Evolutionary conservation across 1,140 invertebrate species (phyloP).

Genomic region (Eufriesea mexicana): DNA sequence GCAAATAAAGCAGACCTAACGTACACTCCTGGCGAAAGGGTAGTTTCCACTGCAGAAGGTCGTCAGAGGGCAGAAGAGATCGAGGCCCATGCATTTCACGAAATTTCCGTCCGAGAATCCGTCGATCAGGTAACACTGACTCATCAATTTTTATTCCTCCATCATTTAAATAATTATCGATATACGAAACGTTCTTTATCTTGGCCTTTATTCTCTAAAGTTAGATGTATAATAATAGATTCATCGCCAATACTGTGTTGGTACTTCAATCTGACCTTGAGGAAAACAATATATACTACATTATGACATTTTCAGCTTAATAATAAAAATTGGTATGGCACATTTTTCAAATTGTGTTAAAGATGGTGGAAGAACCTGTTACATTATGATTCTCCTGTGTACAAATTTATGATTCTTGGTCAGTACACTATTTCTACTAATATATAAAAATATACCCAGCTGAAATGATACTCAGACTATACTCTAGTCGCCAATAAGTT

Average conservation of each 20-base stretch:
- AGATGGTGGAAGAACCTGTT: too few species aligned
- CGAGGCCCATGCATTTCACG: slow-evolving; percentile 91
- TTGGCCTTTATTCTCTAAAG: not conserved
- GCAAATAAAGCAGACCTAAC: slow-evolving; percentile 91
- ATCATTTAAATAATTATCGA: not conserved
- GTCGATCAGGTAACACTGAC: slow-evolving; percentile 86
- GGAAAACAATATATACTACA: not conserved
- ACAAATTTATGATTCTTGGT: too few species aligned
- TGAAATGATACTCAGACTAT: too few species aligned
- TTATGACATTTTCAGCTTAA: not conserved
- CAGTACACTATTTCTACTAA: too few species aligned
- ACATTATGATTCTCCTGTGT: too few species aligned
- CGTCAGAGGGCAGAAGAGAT: slow-evolving; percentile 89
- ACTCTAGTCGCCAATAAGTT: too few species aligned
- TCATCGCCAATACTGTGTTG: not conserved
- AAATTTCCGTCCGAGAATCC: slow-evolving; percentile 92
- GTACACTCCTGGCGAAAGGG: slow-evolving; percentile 85
- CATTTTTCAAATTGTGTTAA: too few species aligned
- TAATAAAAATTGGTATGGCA: too few species aligned
- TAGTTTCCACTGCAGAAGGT: slow-evolving; percentile 88
- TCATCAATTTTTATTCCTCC: not conserved
- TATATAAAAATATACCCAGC: too few species aligned
- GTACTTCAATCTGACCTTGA: not conserved
- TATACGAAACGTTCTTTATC: not conserved
- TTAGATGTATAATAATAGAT: not conserved